Percentiles rank a stretch among this genome's conserved stretches.
Conservation (phyloP, 1,140 invertebrate species). For the Drosophila saltans region DNA sequence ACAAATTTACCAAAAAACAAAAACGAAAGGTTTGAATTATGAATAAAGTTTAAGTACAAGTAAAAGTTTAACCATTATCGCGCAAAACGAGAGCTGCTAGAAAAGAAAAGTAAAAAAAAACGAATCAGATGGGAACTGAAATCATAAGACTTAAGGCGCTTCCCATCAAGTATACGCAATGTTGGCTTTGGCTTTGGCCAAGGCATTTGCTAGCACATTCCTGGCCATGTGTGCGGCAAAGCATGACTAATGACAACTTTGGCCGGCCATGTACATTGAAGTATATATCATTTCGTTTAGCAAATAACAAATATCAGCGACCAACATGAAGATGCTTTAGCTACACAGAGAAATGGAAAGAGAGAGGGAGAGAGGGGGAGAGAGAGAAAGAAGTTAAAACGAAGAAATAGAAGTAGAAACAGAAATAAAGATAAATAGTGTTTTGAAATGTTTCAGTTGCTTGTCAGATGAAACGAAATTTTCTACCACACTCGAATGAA, state of each 20-base stretch:
- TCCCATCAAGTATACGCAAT: conserved; percentile 62
- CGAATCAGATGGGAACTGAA: conserved; percentile 29
- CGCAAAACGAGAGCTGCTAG: conserved; percentile 37
- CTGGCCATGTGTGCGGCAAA: conserved; percentile 55
- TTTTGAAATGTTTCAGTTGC: conserved; percentile 68
- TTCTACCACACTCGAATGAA: conserved; percentile 57
- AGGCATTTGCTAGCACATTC: conserved; percentile 15
- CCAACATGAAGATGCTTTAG: conserved; percentile 12
- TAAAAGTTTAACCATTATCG: conserved; percentile 52
- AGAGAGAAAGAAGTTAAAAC: not conserved
- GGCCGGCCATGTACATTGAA: conserved; percentile 50
- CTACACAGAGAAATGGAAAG: not conserved
- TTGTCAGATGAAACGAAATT: conserved; percentile 57
- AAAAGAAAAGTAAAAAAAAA: conserved; percentile 1
- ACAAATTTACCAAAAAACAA: too few species aligned
- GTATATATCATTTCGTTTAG: conserved; percentile 74
- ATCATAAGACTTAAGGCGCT: not conserved
- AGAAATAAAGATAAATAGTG: conserved; percentile 76
- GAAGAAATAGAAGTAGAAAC: not conserved
- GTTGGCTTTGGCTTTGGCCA: conserved; percentile 36
- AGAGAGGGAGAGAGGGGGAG: not conserved
- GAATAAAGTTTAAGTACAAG: conserved; percentile 53
- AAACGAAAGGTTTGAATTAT: conserved; percentile 38
- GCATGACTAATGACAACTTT: conserved; percentile 77
- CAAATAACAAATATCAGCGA: conserved; percentile 71